Percentiles rank a stretch among this genome's conserved stretches.
Conservation (phyloP, 2,113 vertebrate species). For the Oceanodroma tethys region DNA sequence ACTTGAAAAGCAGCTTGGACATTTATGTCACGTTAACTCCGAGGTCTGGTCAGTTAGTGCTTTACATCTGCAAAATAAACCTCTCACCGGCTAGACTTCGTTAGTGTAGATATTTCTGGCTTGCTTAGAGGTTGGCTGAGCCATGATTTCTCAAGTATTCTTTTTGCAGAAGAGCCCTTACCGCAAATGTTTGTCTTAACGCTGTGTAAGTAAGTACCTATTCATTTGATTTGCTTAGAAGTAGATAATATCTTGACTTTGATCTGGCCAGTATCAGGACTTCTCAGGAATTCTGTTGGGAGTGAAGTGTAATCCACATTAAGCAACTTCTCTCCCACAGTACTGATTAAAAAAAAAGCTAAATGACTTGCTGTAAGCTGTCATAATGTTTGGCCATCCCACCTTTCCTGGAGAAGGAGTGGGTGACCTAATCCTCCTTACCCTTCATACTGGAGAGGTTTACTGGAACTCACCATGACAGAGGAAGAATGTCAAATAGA, state of each 20-base stretch:
- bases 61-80: neutral
- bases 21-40: neutral
- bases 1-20: neutral
- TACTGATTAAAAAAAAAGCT: neutral
- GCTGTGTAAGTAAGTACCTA: neutral
- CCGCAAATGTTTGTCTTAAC: neutral
- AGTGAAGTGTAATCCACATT: neutral
- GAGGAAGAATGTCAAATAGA: neutral
- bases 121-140: neutral
- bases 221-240: neutral
- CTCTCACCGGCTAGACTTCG: neutral
- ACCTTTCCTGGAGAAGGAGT: constrained; percentile 37
- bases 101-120: neutral
- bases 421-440: constrained; percentile 38
- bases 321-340: neutral
- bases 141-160: neutral
- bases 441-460: neutral
- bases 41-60: neutral
- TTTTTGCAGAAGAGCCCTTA: neutral
- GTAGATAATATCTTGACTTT: constrained; percentile 10
- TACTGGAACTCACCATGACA: neutral
- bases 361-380: neutral
- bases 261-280: neutral
- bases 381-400: constrained; percentile 2
- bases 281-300: constrained; percentile 6